Base-by-base conservation (phyloP, 2,888 invertebrate species). In the Stenoptilia bipunctidactyla region DNA sequence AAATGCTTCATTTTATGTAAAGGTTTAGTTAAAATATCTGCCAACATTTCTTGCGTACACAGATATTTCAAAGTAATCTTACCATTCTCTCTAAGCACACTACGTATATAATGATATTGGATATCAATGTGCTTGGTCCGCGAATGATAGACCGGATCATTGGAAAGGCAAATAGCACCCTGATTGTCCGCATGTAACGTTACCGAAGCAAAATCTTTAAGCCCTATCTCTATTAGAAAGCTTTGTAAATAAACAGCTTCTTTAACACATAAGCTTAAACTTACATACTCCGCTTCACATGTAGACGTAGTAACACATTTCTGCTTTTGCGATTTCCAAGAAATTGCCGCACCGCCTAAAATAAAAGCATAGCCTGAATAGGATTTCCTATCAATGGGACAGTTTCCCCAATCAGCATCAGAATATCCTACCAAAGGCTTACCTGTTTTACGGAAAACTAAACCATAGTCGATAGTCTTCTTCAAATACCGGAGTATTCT, bases 121-220 rank as follows among this genome's bases (percentile, higher is more conserved):
- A 39, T 40, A n/a, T 41, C 41, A 10, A 42, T 42, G 15, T 42
- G 41, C 34, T 41, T 41, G 1, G 41, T 34, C 10, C 38, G 9
- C 6, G 37, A 38, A 15, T 20, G 35, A n/a, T 41, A 38, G 15
- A 38, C 38, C 15, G 34, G 20, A 14, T 25, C 35, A 15, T 38
- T 27, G 13, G 37, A 38, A 37, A 41, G 37, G 15, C 37, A 37
- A n/a, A 41, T 38, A 6, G 41, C 15, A 34, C 41, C 37, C 36
- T 37, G 15, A 37, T 37, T 39, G 15, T 42, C 37, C 10, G 33
- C 12, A 15, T 6, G 5, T 13, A 36, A 13, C 15, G 36, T 25
- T 9, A 13, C 14, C 27, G 13, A 9, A 15, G 20, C 13, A 15
- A 5, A 25, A 8, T n/a, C n/a, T 4, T 12, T 10, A n/a, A 36